Percentiles rank a stretch among this genome's conserved stretches.
Conservation (phyloP, 2,797 vertebrate species). For the Lepilemur ruficaudatus region DNA sequence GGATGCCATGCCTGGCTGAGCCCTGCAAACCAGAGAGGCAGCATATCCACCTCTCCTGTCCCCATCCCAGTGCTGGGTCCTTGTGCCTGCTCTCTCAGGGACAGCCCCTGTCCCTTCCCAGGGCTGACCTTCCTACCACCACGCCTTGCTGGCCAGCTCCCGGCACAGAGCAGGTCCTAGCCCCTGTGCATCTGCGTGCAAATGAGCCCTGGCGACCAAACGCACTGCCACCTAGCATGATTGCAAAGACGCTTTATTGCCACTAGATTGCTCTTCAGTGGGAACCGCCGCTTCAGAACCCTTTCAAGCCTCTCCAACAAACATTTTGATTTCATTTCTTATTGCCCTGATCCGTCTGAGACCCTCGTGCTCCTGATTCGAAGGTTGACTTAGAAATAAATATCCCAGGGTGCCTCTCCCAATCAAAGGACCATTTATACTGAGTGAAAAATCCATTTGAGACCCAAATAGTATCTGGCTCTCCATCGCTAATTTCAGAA, state of each 20-base stretch:
- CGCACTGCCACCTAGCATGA: background rate
- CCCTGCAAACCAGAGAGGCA: background rate
- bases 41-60: background rate
- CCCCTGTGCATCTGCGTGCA: background rate
- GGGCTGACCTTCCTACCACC: background rate
- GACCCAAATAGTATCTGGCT: background rate
- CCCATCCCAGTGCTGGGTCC: background rate
- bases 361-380: background rate
- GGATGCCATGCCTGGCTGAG: background rate
- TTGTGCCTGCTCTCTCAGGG: background rate
- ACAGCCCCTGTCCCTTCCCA: fast-evolving
- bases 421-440: background rate
- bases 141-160: background rate
- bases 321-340: constrained; percentile 40
- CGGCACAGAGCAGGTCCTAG: background rate
- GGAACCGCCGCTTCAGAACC: constrained; percentile 21
- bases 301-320: background rate
- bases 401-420: background rate
- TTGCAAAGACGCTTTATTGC: constrained; percentile 41
- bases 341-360: background rate
- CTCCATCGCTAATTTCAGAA: background rate
- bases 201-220: background rate
- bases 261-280: constrained; percentile 18
- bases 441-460: background rate
- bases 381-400: constrained; percentile 40